These are phyloP conservation scores for Chrysopilus asiliformis DNA, from an alignment of 2,888 invertebrate genomes.

Conservation along the genomic window DNA sequence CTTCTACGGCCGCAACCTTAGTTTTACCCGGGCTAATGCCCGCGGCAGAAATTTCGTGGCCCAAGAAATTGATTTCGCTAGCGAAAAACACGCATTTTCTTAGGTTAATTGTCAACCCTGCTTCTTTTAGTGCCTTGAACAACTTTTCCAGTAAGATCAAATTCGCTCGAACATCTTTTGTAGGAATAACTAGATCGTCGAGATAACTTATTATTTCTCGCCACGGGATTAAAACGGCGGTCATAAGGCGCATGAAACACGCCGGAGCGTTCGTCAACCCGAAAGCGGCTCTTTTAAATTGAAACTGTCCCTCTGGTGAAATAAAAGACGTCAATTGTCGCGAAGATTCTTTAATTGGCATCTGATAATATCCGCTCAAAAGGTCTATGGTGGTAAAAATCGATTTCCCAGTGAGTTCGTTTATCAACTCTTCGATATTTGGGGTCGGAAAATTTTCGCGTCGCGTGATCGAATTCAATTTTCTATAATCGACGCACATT, in stretches of 20 bases:
- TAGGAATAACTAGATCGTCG: too few relatives aligned
- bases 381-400: constrained; percentile 11
- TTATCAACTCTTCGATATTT: constrained; percentile 8
- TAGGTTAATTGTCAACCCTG: constrained; percentile 2
- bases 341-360: constrained; percentile 2
- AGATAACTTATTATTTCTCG: too few relatives aligned
- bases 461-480: constrained; percentile 19
- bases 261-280: constrained; percentile 21
- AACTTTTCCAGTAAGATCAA: background rate
- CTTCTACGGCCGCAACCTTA: constrained; percentile 19
- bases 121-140: background rate
- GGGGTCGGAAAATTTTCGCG: constrained; percentile 16
- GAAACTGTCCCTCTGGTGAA: constrained; percentile 20
- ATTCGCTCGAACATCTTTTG: too few relatives aligned
- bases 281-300: constrained; percentile 22
- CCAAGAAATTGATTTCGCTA: constrained; percentile 5
- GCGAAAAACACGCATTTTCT: constrained; percentile 4
- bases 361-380: constrained; percentile 9
- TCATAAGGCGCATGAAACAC: constrained; percentile 14
- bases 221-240: too few relatives aligned
- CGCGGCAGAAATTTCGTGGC: constrained; percentile 14
- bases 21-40: constrained; percentile 20
- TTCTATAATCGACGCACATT: constrained; percentile 21
- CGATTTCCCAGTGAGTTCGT: constrained; percentile 3
- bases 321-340: constrained; percentile 18